Base-by-base conservation (phyloP, 2,113 vertebrate genomes). In the Crotalus horridus region DNA sequence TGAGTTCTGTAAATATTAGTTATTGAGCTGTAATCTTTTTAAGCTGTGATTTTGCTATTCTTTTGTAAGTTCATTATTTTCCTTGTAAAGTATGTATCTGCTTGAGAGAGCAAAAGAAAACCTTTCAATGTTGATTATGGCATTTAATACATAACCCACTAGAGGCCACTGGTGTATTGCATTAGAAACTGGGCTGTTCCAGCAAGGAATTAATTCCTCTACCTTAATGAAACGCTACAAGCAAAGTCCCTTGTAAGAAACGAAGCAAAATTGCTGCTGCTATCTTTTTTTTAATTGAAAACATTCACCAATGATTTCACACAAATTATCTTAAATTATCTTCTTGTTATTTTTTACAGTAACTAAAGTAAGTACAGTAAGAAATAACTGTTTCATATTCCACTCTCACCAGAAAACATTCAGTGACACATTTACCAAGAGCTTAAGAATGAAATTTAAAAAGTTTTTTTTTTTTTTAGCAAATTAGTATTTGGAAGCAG, bases 111-210 rank as follows among this genome's bases (percentile, higher is more conserved):
- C 13, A 54, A 33, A 90, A 53, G 15, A 1, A 89, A 26, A 26
- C 7, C 10, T 81, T 91, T 88, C 48, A 43, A 39, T 51, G 0
- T 54, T 53, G 56, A 53, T 90, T 93, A 2, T 23, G 94, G 92
- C 90, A 29, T 92, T 90, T 53, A 29, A 21, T 0, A 0, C 46
- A 21, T 6, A 74, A 11, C 39, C 96, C 98, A 96, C 95, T 93
- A 97, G 97, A 39, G 97, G 97, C 53, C 96, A 96, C 93, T 97
- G 94, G 95, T 96, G 96, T 29, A 96, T 87, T 93, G 95, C 95
- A 20, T 92, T 94, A 91, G 89, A 88, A 91, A 93, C 26, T 10
- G 11, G 1, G 20, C 51, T 11, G 20, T 26, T 53, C n/a, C 24
- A n/a, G 0, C 54, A 48, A 92, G 88, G 20, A 93, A 59, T 51